phyloP scores from a whole-genome alignment of 2,888 invertebrate genomes.

The Andrena fulva region DNA sequence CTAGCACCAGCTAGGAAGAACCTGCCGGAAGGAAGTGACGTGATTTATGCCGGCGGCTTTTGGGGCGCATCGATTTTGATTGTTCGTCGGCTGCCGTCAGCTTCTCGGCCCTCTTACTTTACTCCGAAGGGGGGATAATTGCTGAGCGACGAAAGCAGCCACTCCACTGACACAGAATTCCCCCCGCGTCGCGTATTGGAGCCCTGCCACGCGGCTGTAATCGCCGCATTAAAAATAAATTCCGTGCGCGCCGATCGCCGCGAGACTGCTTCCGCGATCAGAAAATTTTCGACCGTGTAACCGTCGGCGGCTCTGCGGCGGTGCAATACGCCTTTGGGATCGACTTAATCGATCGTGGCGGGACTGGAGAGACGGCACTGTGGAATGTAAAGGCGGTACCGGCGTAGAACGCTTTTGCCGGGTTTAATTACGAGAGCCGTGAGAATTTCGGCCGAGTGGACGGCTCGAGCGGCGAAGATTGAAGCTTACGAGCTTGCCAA shows the following conservation, averaged over 20 bases:
- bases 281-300: background rate
- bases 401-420: conserved; percentile 51
- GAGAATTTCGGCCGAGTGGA: conserved; percentile 64
- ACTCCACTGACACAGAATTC: conserved; percentile 21
- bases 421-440: conserved; percentile 70
- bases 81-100: background rate
- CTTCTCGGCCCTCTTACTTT: background rate
- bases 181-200: background rate
- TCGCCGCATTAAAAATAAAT: background rate
- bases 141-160: conserved; percentile 5
- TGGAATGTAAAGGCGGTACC: conserved; percentile 65
- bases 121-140: conserved; percentile 1
- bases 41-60: background rate
- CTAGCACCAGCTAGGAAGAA: background rate
- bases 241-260: background rate
- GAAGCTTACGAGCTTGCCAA: conserved; percentile 61
- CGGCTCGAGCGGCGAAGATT: conserved; percentile 58
- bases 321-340: conserved; percentile 48
- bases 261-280: conserved; percentile 6
- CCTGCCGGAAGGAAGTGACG: conserved; percentile 11
- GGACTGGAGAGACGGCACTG: conserved; percentile 47
- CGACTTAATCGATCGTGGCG: conserved; percentile 67
- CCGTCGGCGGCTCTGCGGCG: conserved; percentile 8
- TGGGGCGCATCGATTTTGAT: background rate
- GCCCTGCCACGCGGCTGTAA: background rate